Percentiles rank a stretch among this genome's conserved stretches.
Evolutionary conservation across 2,888 invertebrate genomes (phyloP).

Genomic region (Heliconius aoede): DNA sequence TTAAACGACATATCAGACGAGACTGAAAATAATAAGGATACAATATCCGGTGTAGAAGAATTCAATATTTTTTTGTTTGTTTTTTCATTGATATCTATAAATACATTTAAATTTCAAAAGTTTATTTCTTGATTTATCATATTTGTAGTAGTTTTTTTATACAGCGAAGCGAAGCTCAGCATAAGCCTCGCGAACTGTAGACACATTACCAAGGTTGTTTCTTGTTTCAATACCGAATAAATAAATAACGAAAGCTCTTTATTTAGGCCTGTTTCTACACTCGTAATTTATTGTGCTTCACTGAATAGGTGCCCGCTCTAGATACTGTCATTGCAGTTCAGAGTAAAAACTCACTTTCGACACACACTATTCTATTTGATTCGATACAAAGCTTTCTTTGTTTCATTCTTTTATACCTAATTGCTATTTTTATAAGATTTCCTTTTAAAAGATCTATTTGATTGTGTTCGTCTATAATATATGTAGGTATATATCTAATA

Average conservation of each 20-base stretch:
- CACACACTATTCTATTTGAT: not conserved
- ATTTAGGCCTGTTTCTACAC: constrained; percentile 17
- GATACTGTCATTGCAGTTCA: constrained; percentile 11
- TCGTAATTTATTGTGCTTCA: constrained; percentile 19
- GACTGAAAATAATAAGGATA: no score
- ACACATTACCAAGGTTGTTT: not conserved
- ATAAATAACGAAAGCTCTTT: not conserved
- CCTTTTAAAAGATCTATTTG: not conserved
- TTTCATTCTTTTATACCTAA: constrained; percentile 8
- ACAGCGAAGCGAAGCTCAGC: no score
- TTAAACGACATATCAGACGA: no score
- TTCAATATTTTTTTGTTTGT: no score
- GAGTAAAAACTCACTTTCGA: not conserved
- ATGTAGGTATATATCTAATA: not conserved
- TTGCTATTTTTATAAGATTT: constrained; percentile 13
- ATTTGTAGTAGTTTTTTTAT: no score
- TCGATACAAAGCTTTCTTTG: constrained; percentile 9
- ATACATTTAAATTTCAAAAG: no score
- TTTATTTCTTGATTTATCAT: no score
- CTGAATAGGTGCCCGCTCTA: constrained; percentile 15
- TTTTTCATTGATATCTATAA: no score
- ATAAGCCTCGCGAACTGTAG: no score
- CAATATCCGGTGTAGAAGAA: no score
- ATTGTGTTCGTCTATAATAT: not conserved
- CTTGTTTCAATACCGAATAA: constrained; percentile 2